Base-by-base conservation (phyloP, 2,888 invertebrate genomes). In the Epicampocera succincta region DNA sequence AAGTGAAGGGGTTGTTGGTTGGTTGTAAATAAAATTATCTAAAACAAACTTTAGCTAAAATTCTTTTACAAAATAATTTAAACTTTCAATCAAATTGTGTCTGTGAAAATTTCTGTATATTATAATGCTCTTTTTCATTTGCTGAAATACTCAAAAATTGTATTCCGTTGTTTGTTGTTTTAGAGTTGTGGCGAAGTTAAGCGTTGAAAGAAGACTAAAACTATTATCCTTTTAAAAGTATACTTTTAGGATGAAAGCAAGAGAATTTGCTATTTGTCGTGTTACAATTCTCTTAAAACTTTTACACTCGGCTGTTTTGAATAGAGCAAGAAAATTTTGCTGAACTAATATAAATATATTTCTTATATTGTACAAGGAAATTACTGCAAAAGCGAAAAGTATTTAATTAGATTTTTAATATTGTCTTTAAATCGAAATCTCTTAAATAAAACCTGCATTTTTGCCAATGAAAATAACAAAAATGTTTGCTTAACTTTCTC, bases 91-190 rank as follows among this genome's bases (percentile, higher is more conserved):
- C 44, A 44, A 61, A 29, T 12, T 61, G 1, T 74, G 74, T 66
- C 65, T 74, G 48, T 40, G 65, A 76, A 76, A 76, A 76, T 69
- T 76, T 76, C 54, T 76, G 25, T 76, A 69, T 76, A 76, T 69
- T 60, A 25, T 40, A 40, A 48, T 66, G 46, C 54, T 46, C 12
- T 60, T 25, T 25, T 42, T 15, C 33, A 54, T 15, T 52, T 44
- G 42, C 13, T 42, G n/a, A 65, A 63, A 46, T 15, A 33, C 6
- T 15, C 63, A 19, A 25, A 42, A 54, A 29, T 42, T 19, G 17
- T 50, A n/a, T 38, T 61, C 21, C 29, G 40, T 15, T 17, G 33
- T 12, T 25, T 33, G 33, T 6, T 19, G 40, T 46, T 25, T 54
- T 60, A 15, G 8, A 52, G 40, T 5, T 75, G 50, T 75, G 46